Evolutionary conservation across 2,113 vertebrate genomes (phyloP).

Genomic region (Sprattus sprattus): DNA sequence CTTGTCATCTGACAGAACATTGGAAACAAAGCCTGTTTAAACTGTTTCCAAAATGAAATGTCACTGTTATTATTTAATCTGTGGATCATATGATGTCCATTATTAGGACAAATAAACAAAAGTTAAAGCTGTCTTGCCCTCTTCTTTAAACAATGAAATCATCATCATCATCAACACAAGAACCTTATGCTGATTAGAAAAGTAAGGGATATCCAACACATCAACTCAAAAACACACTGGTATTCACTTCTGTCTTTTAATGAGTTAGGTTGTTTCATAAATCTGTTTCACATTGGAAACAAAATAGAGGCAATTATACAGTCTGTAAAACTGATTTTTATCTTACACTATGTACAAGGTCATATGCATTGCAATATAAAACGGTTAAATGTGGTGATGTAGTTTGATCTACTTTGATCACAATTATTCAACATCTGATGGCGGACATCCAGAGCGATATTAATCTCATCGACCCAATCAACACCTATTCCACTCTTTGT

Average conservation of each 20-base stretch:
- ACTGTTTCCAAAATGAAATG: not conserved
- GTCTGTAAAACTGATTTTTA: slow-evolving; percentile 80
- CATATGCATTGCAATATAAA: slow-evolving; percentile 67
- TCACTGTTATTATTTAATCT: not conserved
- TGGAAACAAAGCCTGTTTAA: not conserved
- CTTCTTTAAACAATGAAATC: not conserved
- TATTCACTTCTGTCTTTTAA: slow-evolving; percentile 67
- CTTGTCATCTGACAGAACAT: not conserved
- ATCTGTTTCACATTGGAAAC: slow-evolving; percentile 76
- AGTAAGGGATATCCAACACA: not conserved
- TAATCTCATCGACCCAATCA: not conserved
- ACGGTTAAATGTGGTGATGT: slow-evolving; percentile 39
- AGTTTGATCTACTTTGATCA: slow-evolving; percentile 17
- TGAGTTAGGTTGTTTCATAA: slow-evolving; percentile 76
- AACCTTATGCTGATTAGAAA: not conserved
- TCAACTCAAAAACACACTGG: slow-evolving; percentile 8
- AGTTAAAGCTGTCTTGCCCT: not conserved
- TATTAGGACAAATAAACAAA: not conserved
- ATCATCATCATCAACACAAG: not conserved
- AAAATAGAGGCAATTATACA: slow-evolving; percentile 80
- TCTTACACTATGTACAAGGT: slow-evolving; percentile 80
- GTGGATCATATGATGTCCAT: not conserved
- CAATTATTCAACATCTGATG: slow-evolving; percentile 17
- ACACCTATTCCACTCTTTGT: not conserved
- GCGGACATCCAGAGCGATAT: not conserved